Conservation (phyloP, 2,797 vertebrate species). For the Helarctos malayanus region DNA sequence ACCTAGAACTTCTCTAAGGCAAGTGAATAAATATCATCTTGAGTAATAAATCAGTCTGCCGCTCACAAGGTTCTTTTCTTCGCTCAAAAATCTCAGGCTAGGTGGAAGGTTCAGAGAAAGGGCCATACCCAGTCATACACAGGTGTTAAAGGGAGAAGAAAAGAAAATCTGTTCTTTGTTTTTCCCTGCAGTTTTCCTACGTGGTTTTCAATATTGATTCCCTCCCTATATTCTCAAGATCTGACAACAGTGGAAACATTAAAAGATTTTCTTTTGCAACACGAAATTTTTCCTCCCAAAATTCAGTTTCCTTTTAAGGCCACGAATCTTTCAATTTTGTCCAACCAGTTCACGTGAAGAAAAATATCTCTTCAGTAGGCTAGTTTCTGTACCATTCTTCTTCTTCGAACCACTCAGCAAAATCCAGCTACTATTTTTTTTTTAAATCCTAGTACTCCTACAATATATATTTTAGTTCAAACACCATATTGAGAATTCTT, state of each 20-base stretch:
- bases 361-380: neutral
- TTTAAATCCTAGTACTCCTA: neutral
- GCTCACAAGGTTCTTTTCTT: slow-evolving; percentile 10
- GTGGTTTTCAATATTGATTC: neutral
- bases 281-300: neutral
- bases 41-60: neutral
- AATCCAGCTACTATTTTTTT: slow-evolving; percentile 37
- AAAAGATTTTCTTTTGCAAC: neutral
- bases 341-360: neutral
- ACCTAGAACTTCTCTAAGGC: neutral
- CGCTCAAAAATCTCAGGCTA: neutral
- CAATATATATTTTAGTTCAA: slow-evolving; percentile 37
- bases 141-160: neutral
- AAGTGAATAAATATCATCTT: neutral
- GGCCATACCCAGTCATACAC: neutral
- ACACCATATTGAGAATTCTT: slow-evolving; percentile 9
- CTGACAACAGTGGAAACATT: neutral
- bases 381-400: slow-evolving; percentile 31
- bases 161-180: neutral
- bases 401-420: slow-evolving; percentile 51
- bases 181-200: neutral
- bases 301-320: neutral
- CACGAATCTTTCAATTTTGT: slow-evolving; percentile 57
- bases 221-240: neutral
- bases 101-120: neutral